Conservation (phyloP, 2,797 vertebrate species). For the Stomatorhinus walkeri region DNA sequence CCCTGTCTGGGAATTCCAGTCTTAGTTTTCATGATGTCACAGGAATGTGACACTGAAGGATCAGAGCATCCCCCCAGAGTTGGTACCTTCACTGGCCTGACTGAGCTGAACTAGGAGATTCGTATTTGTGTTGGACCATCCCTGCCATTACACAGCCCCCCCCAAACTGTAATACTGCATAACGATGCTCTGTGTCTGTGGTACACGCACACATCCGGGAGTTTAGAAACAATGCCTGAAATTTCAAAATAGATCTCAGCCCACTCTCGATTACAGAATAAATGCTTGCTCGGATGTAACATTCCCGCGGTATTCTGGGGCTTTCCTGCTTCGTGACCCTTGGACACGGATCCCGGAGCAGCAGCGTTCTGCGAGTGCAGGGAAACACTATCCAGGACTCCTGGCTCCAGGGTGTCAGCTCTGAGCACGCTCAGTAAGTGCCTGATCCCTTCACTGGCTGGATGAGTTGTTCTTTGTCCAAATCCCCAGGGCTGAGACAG, state of each 20-base stretch:
- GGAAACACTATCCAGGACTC: background rate
- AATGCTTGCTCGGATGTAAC: no score
- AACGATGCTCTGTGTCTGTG: background rate
- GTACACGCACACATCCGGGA: background rate
- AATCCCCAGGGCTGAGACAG: background rate
- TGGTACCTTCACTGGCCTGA: background rate
- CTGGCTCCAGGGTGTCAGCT: background rate
- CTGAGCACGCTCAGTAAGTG: background rate
- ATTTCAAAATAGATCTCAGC: background rate
- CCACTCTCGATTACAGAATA: background rate
- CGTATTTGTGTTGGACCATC: background rate
- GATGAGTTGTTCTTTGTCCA: background rate
- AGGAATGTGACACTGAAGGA: background rate
- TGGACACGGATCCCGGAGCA: background rate
- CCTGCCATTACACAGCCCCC: background rate
- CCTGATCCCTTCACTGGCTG: background rate
- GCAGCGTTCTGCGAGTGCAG: background rate
- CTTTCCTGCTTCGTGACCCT: background rate
- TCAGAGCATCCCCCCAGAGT: background rate
- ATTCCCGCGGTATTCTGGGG: background rate
- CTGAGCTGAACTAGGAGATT: background rate
- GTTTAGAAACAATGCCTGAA: background rate
- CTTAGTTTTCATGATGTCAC: background rate
- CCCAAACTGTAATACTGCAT: background rate
- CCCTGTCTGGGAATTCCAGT: background rate